Base-by-base conservation (phyloP, 2,113 vertebrate species). In the Aegypius monachus region DNA sequence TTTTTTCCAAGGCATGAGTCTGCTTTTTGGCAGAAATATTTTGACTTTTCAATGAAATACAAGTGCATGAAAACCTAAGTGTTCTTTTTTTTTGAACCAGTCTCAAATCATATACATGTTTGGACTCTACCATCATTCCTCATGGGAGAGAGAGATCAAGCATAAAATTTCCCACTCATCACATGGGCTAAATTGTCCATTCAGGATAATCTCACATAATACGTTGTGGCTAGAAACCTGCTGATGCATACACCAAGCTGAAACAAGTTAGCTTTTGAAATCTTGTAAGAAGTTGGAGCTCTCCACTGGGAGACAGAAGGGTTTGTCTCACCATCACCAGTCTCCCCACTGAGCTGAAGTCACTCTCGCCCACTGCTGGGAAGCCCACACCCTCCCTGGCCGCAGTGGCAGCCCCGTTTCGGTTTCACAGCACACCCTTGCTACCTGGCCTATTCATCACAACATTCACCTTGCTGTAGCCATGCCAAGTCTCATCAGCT, bases 281-380 rank as follows among this genome's bases (percentile, higher is more conserved):
- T 20, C 29, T 32, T 19, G 2, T 7, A 6, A 16, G 40, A 31
- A 45, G 20, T 2, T 0, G 0, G 32, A 67, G 29, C 32, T 62
- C 29, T 50, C 31, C 23, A 20, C 0, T 27, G 47, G 11, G n/a
- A n/a, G 16, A 14, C 17, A 40, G 45, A 10, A n/a, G 29, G 16
- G 31, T 29, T 23, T 27, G 11, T 25, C 59, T n/a, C 21, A 1
- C 29, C 36, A 34, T 5, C 25, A 9, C 10, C 67, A 22, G 40
- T 5, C n/a, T 45, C 31, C 29, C 31, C 13, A 19, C 3, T 0
- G 1, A 70, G 31, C n/a, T 3, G 1, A 27, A 40, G 11, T 6
- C 1, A 2, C 27, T 68, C 47, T n/a, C 1, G 1, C n/a, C n/a
- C 4, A 0, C 40, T 55, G 40, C 40, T 22, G 13, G 48, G 42